These are phyloP conservation scores for Prinia subflava DNA, from an alignment of 2,113 vertebrate genomes.

Conservation along the genomic window DNA sequence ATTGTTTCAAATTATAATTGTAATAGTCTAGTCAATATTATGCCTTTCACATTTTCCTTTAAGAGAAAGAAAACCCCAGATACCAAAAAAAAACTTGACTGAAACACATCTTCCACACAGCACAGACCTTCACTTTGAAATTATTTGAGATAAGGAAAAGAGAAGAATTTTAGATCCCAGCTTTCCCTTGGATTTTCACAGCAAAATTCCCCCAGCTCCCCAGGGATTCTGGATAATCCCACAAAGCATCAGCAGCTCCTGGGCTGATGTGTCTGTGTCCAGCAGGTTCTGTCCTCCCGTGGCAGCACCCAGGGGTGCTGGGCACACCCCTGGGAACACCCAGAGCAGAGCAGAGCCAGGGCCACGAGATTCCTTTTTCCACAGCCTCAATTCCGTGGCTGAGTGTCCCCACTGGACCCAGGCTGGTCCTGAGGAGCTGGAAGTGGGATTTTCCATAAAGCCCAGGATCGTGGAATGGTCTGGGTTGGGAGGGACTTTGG, in stretches of 20 bases:
- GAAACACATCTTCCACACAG: background rate
- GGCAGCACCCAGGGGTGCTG: background rate
- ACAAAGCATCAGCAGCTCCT: background rate
- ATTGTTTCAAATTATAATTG: background rate
- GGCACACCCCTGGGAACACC: background rate
- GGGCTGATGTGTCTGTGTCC: accelerated
- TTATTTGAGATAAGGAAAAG: background rate
- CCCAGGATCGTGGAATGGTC: background rate
- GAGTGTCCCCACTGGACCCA: accelerated
- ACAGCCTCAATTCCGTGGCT: accelerated
- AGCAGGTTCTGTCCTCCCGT: too few relatives aligned
- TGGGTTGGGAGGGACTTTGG: background rate
- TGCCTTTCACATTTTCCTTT: background rate
- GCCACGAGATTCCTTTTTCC: background rate
- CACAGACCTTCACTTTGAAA: background rate
- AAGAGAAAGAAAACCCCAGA: background rate
- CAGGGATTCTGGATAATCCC: background rate
- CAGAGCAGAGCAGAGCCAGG: background rate
- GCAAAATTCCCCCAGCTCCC: background rate
- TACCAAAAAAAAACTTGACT: background rate
- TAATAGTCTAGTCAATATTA: slow-evolving; percentile 39
- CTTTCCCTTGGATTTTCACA: background rate
- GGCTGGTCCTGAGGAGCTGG: background rate
- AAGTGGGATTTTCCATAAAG: background rate
- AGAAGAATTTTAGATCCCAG: background rate